Evolutionary conservation across 1,140 invertebrate species (phyloP).

Genomic region (Subanguina moxae): DNA sequence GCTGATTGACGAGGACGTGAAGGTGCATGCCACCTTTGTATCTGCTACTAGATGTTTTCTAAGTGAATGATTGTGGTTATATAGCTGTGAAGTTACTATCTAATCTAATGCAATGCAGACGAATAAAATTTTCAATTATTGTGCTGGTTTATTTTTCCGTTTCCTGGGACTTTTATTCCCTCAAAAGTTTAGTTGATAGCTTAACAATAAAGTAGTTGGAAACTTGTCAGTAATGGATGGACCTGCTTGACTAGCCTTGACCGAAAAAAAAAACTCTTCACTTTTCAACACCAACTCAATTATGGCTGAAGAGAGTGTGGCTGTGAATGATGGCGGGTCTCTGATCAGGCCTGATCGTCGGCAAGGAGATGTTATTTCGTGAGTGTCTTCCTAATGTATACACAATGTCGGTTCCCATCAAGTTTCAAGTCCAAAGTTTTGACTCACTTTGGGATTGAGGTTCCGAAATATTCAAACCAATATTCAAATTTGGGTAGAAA

Average conservation of each 20-base stretch:
- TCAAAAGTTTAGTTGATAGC: no score
- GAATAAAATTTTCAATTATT: not conserved
- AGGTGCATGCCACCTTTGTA: conserved; percentile 83
- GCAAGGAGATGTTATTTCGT: conserved; percentile 57
- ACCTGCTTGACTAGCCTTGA: no score
- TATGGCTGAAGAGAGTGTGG: conserved; percentile 5
- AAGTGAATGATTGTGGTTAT: not conserved
- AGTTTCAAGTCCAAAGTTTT: no score
- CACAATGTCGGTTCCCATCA: no score
- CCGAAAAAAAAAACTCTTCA: no score
- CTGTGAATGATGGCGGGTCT: conserved; percentile 35
- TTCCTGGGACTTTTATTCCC: no score
- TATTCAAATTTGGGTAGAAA: no score
- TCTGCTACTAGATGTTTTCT: conserved; percentile 64
- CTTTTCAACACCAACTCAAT: not conserved
- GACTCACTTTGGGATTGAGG: no score
- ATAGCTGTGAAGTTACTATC: not conserved
- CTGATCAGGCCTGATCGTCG: conserved; percentile 40
- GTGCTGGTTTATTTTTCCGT: no score
- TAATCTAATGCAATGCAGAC: not conserved
- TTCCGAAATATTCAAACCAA: no score
- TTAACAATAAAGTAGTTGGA: no score
- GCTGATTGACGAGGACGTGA: conserved; percentile 62
- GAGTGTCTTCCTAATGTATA: conserved; percentile 12
- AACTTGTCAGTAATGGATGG: no score